A percentile compares a stretch with the other conserved stretches of the same genome.
phyloP scores from a whole-genome alignment of 2,113 vertebrate genomes.

The Argyrosomus japonicus region DNA sequence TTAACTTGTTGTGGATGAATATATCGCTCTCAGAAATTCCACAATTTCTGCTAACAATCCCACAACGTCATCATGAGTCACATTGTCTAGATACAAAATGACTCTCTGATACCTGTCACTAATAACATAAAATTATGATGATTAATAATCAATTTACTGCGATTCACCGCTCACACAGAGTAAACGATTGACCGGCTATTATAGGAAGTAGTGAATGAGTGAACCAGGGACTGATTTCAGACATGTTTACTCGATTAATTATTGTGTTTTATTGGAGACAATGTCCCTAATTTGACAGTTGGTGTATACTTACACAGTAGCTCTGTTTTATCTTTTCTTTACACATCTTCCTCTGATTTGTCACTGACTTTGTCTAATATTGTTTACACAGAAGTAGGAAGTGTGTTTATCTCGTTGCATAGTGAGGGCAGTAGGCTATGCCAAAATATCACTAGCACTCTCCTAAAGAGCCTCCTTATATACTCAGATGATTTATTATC shows the following conservation, averaged over 20 bases:
- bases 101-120: neutral
- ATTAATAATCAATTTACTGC: neutral
- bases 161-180: neutral
- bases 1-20: no score
- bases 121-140: neutral
- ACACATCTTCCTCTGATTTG: neutral
- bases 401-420: neutral
- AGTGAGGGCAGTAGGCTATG: neutral
- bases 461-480: conserved; percentile 11
- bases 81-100: neutral
- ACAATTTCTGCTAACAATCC: neutral
- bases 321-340: neutral
- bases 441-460: neutral
- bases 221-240: neutral
- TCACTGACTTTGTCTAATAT: neutral
- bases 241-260: neutral
- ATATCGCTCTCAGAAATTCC: no score
- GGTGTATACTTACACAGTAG: neutral
- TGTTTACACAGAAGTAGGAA: neutral
- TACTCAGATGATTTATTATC: conserved; percentile 8
- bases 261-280: neutral
- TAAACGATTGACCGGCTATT: neutral
- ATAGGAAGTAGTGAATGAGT: neutral
- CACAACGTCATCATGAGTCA: neutral
- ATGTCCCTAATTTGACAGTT: neutral